Conservation (phyloP, 2,113 vertebrate genomes). For the Lagenorhynchus albirostris region DNA sequence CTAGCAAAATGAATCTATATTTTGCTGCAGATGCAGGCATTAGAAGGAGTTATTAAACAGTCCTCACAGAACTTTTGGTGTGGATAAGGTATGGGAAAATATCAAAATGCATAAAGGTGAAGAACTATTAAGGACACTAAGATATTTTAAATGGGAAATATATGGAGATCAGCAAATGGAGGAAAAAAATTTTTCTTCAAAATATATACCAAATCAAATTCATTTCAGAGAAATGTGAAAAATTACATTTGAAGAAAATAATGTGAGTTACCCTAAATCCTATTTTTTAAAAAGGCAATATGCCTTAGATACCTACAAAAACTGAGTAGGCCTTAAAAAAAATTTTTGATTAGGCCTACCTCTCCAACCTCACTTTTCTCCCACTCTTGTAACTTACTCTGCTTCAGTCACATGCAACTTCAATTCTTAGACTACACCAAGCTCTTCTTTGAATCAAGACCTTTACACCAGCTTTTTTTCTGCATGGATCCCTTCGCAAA, state of each 20-base stretch:
- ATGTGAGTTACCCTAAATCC: not conserved
- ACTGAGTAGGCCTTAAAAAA: not conserved
- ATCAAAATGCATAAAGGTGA: not conserved
- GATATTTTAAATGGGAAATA: not conserved
- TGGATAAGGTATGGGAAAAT: not conserved
- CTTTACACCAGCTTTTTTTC: not conserved
- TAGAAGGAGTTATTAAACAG: conserved; percentile 9
- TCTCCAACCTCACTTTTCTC: not conserved
- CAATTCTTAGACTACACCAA: not conserved
- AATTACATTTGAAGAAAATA: not conserved
- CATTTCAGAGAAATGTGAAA: conserved; percentile 1
- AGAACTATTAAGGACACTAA: not conserved
- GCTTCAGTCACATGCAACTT: not conserved
- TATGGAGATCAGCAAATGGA: not conserved
- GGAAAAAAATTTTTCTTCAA: not conserved
- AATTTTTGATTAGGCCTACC: not conserved
- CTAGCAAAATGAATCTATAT: not conserved
- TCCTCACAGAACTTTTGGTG: not conserved
- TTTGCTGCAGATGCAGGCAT: not conserved
- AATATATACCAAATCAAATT: not conserved
- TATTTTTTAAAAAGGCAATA: not conserved
- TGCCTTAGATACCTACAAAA: not conserved
- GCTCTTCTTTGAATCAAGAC: not conserved
- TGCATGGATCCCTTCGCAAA: not conserved
- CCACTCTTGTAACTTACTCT: not conserved